phyloP scores from a whole-genome alignment of 2,113 vertebrate species.

The Tangachromis dhanisi region DNA sequence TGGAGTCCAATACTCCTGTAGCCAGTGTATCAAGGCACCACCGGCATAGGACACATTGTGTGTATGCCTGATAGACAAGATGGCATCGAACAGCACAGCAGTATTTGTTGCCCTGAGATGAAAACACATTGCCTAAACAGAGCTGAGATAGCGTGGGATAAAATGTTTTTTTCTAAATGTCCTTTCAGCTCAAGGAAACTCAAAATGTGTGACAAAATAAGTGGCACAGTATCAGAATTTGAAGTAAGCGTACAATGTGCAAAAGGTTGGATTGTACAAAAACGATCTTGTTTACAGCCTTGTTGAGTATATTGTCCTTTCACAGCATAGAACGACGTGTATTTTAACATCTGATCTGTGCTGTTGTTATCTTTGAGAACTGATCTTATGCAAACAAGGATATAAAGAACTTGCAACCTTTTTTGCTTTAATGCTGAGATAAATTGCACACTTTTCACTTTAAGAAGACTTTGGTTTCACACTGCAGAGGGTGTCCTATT shows the following conservation, averaged over 20 bases:
- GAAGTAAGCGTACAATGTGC: neutral
- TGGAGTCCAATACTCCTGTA: neutral
- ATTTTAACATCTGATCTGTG: neutral
- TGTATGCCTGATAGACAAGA: neutral
- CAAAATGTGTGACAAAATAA: neutral
- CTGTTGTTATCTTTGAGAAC: neutral
- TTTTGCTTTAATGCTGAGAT: neutral
- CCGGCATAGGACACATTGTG: neutral
- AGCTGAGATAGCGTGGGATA: neutral
- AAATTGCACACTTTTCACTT: constrained; percentile 11
- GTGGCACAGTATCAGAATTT: neutral
- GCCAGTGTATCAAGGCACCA: neutral
- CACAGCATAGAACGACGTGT: neutral
- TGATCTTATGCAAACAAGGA: neutral
- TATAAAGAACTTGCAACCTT: neutral
- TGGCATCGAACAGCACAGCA: neutral
- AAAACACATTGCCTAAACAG: neutral
- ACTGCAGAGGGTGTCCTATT: constrained; percentile 26
- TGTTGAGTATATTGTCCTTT: neutral
- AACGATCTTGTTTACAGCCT: neutral
- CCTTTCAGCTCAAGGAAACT: neutral
- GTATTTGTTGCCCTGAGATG: neutral
- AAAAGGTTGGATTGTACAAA: neutral
- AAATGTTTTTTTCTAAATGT: neutral
- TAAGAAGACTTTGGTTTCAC: constrained; percentile 12